Evolutionary conservation across 92 coral and sea anemone genomes (phyloP).

Genomic region (Virgularia gustaviana): DNA sequence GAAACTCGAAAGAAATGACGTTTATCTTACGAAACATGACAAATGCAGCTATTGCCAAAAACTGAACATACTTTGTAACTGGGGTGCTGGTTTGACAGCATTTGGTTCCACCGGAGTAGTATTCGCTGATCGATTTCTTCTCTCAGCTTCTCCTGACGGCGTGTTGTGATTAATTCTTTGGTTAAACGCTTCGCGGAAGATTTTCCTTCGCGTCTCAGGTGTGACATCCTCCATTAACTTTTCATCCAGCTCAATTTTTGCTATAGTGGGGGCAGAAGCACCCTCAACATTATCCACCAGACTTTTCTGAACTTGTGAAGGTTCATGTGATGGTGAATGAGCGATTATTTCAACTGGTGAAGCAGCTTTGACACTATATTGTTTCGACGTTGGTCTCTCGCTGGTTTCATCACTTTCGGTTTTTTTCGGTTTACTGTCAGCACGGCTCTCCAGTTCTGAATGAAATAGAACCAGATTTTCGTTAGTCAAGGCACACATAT

Average conservation of each 20-base stretch:
- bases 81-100: too few species aligned
- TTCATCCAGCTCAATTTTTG: background rate
- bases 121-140: slow-evolving; percentile 4
- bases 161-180: slow-evolving; percentile 18
- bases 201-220: slow-evolving; percentile 24
- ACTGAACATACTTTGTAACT: too few species aligned
- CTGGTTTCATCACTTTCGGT: background rate
- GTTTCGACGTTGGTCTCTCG: background rate
- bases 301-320: background rate
- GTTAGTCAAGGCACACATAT: too few species aligned
- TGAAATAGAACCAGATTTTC: too few species aligned
- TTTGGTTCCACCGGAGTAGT: too few species aligned
- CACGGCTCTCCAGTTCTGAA: slow-evolving; percentile 19
- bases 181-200: slow-evolving; percentile 33
- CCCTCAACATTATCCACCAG: slow-evolving; percentile 10
- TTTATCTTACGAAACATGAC: too few species aligned
- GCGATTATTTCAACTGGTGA: background rate
- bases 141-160: background rate
- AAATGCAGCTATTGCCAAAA: too few species aligned
- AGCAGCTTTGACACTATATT: background rate
- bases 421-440: background rate
- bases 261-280: background rate
- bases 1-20: too few species aligned
- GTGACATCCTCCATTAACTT: slow-evolving; percentile 23
- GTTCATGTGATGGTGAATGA: background rate